These are phyloP conservation scores for Elysia crispata DNA, from an alignment of 2,888 invertebrate genomes.

Conservation along the genomic window DNA sequence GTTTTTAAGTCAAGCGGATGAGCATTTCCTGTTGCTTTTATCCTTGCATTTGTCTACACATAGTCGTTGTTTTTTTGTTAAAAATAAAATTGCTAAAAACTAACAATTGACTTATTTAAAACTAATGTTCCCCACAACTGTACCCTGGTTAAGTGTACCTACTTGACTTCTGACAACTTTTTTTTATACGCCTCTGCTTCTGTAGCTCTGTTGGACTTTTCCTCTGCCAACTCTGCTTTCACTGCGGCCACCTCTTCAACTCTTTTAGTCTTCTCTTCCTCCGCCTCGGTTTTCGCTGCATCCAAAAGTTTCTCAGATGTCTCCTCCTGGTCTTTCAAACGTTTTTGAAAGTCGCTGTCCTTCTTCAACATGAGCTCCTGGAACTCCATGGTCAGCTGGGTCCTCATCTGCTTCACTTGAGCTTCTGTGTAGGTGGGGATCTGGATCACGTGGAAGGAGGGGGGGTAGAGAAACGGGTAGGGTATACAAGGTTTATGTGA, in stretches of 20 bases:
- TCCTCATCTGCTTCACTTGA: slow-evolving; percentile 63
- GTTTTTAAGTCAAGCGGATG: too few species aligned
- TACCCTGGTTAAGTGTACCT: not conserved
- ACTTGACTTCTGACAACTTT: not conserved
- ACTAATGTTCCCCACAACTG: too few species aligned
- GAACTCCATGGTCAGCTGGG: slow-evolving; percentile 68
- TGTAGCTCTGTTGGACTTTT: not conserved
- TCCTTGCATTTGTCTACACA: too few species aligned
- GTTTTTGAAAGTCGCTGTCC: slow-evolving; percentile 64
- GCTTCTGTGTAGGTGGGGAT: slow-evolving; percentile 70
- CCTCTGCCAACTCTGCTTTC: not conserved
- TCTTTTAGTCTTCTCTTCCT: slow-evolving; percentile 40
- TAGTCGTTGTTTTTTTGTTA: too few species aligned
- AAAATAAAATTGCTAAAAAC: too few species aligned
- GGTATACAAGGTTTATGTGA: not conserved
- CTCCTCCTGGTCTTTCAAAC: slow-evolving; percentile 53
- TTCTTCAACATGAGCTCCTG: slow-evolving; percentile 74
- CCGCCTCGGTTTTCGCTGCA: slow-evolving; percentile 76
- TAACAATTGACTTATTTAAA: too few species aligned
- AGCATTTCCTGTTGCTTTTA: too few species aligned
- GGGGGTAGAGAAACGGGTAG: not conserved
- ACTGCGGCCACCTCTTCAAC: too few species aligned
- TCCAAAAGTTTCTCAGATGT: slow-evolving; percentile 75
- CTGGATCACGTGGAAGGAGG: not conserved
- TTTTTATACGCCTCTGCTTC: not conserved